A percentile compares a stretch with the other conserved stretches of the same genome.
These are phyloP conservation scores for Batillaria attramentaria DNA, from an alignment of 1,140 invertebrate species.

Conservation along the genomic window DNA sequence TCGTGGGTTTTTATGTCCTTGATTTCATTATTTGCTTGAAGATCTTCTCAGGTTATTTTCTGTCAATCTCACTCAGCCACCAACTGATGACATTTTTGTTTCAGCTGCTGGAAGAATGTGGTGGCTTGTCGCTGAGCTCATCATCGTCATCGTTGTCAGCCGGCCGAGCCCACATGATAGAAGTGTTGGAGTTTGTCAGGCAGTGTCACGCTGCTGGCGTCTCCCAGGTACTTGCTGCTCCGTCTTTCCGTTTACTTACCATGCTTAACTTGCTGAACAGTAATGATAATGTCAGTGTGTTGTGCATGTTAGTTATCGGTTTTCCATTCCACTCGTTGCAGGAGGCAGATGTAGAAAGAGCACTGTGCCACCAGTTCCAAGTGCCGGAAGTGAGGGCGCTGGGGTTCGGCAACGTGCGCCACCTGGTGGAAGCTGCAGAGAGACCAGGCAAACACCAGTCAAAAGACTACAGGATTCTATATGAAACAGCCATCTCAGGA, in stretches of 20 bases:
- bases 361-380: conserved; percentile 63
- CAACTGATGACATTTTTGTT: conserved; percentile 38
- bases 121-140: conserved; percentile 53
- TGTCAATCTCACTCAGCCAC: not conserved
- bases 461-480: conserved; percentile 55
- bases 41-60: not conserved
- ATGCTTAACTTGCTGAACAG: too few relatives aligned
- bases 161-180: conserved; percentile 43
- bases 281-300: too few relatives aligned
- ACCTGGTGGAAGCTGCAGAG: conserved; percentile 46
- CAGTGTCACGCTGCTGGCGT: conserved; percentile 58
- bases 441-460: conserved; percentile 53
- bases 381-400: conserved; percentile 59
- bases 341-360: conserved; percentile 53
- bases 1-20: not conserved
- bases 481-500: conserved; percentile 56
- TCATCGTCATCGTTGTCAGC: not conserved
- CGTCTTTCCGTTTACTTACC: too few relatives aligned
- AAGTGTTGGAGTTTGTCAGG: conserved; percentile 59
- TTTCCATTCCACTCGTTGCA: conserved; percentile 44
- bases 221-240: conserved; percentile 55
- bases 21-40: not conserved
- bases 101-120: conserved; percentile 64
- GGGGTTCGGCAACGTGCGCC: conserved; percentile 59
- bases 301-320: too few relatives aligned